Evolutionary conservation across 2,888 invertebrate genomes (phyloP), one percentile per base, ranked within the genome.

Genomic region (Hirudinaria manillensis): DNA sequence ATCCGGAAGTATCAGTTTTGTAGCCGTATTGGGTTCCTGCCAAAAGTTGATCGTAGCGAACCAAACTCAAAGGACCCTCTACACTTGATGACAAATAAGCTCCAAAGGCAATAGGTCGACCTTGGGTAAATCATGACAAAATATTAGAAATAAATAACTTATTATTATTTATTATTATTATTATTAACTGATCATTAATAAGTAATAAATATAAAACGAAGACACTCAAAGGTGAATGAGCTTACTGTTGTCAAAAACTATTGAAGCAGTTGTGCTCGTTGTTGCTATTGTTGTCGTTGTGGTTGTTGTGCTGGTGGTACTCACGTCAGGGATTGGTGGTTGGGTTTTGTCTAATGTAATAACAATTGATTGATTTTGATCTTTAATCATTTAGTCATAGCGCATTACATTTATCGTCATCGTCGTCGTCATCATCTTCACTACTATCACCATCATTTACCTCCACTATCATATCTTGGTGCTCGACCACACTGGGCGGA

Each of bases 211-310:
- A 27, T 34, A 34, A 34, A 68, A 24, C 13, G 3, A 10, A 6
- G 7, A 36, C 24, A 34, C 19, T 34, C n/a, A 68, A 34, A 34
- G 13, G 45, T 16, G 16, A 10, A 45, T 16, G 13, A 45, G 16
- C 45, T 45, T 45, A 45, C 45, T 45, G 45, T 45, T 10, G 13
- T 16, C 65, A 66, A 65, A 27, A 74, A 38, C 32, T 21, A 38
- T 61, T 36, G 74, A 34, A 74, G 66, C 66, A 38, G 74, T 66
- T 36, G 65, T 74, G 53, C 36, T 73, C 61, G 74, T 38, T 55
- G 74, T 74, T 6, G 74, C 36, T 55, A 38, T 66, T 10, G 67
- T 74, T 34, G 74, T 74, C 27, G 74, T 74, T 34, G 74, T 36
- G 34, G 74, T 74, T 21, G n/a, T 27, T 27, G 56, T 21, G 29